Evolutionary conservation across 2,113 vertebrate species (phyloP), one percentile per base, ranked within the genome.

Genomic region (Nicator chloris): DNA sequence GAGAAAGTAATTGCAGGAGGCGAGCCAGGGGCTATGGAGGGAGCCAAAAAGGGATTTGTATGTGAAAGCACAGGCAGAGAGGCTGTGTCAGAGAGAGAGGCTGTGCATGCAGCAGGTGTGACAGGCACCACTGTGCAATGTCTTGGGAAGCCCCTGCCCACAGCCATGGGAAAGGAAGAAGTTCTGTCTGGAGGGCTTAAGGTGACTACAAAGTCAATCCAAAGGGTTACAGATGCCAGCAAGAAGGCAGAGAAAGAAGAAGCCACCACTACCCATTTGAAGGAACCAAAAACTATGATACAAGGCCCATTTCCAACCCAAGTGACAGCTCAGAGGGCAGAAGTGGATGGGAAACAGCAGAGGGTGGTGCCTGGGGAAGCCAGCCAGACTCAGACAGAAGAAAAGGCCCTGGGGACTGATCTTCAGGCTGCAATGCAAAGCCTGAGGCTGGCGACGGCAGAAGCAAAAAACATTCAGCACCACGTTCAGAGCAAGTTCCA

Each of bases 401-500:
- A 88, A 47, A 96, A 94, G 19, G 30, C 60, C 16, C 63, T 83
- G 23, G 96, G 94, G 20, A 78, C 49, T 10, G 98, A 98, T 73
- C 98, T 98, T 47, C 98, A 98, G 95, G 94, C 95, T 40, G 98
- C 98, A 45, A 98, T 98, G 96, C 94, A 97, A 39, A 97, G 94
- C 80, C 98, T 99, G 39, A 97, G 96, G 64, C 82, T 97, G 68
- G 98, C 97, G 7, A 98, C 98, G 20, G 95, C 96, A 1, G 97
- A 99, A 78, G 99, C 99, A 39, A 98, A 98, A 90, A 97, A 94
- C 37, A 97, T 99, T 77, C 96, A 98, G 66, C 94, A 98, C 37
- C 98, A 98, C 1, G 97, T 98, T 22, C 97, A 98, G 79, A 97
- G 85, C 90, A 98, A 98, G 82, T 92, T 96, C 47, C 96, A 97